Percentiles rank a stretch among this genome's conserved stretches.
Evolutionary conservation across 2,113 vertebrate genomes (phyloP).

Genomic region (Brachyhypopomus gauderio): DNA sequence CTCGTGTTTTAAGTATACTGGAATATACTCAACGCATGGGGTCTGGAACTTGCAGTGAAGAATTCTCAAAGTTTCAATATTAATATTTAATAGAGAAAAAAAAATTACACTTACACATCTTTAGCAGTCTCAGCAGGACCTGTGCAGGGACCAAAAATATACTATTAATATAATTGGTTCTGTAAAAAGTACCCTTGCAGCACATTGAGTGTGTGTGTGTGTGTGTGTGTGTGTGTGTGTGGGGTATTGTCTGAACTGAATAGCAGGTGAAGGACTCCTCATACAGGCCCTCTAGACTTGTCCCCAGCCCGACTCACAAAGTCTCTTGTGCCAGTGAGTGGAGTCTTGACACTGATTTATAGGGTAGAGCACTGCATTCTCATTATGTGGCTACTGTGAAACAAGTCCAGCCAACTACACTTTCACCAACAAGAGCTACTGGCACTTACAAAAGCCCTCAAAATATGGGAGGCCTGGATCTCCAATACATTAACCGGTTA

Average conservation of each 20-base stretch:
- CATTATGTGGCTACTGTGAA: too few relatives aligned
- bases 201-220: neutral
- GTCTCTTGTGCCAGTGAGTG: neutral
- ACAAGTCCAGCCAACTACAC: too few relatives aligned
- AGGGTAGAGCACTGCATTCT: neutral
- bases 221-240: neutral
- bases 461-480: too few relatives aligned
- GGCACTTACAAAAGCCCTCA: too few relatives aligned
- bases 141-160: slow-evolving; percentile 60
- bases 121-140: slow-evolving; percentile 86
- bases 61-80: neutral
- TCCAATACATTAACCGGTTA: too few relatives aligned
- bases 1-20: neutral
- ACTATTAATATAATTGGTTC: neutral
- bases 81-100: neutral
- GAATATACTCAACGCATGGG: too few relatives aligned
- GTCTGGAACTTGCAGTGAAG: too few relatives aligned
- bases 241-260: neutral
- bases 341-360: neutral
- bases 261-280: slow-evolving; percentile 5
- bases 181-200: neutral
- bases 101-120: slow-evolving; percentile 85
- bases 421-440: too few relatives aligned
- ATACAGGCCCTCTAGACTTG: neutral
- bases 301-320: neutral